Percentiles rank a stretch among this genome's conserved stretches.
These are phyloP conservation scores for Ursus arctos DNA, from an alignment of 2,113 vertebrate species.

Conservation along the genomic window DNA sequence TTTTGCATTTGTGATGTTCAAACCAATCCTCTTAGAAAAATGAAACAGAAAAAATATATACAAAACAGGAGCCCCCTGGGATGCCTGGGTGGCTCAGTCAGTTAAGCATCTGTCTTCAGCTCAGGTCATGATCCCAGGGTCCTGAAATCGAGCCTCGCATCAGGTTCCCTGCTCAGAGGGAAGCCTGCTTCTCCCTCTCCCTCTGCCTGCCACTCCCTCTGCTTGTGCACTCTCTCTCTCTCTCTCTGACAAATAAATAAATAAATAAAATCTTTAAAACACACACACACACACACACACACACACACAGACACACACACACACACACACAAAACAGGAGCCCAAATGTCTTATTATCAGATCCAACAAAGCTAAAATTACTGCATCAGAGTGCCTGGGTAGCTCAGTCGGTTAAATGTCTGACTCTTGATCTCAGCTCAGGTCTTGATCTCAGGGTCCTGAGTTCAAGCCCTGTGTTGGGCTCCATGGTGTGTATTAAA, in stretches of 20 bases:
- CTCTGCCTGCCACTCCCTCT: no score
- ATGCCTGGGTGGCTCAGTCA: no score
- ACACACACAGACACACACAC: no score
- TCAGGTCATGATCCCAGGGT: no score
- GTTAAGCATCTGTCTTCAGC: no score
- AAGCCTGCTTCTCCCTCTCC: no score
- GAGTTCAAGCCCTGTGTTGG: neutral
- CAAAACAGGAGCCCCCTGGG: neutral
- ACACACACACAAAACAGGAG: neutral
- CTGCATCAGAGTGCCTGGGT: neutral
- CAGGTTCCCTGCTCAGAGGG: no score
- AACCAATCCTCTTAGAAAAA: conserved; percentile 64
- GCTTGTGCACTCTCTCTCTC: no score
- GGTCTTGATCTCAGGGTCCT: neutral
- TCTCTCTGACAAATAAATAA: no score
- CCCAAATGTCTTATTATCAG: conserved; percentile 41
- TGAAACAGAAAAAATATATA: neutral
- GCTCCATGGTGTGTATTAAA: neutral
- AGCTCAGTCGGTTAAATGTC: neutral
- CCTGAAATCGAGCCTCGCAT: no score
- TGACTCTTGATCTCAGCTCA: neutral
- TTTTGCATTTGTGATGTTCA: conserved; percentile 84
- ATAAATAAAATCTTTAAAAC: neutral
- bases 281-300: no score
- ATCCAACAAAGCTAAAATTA: conserved; percentile 28